Base-by-base conservation (phyloP, 2,797 vertebrate genomes). In the Lophius americanus region DNA sequence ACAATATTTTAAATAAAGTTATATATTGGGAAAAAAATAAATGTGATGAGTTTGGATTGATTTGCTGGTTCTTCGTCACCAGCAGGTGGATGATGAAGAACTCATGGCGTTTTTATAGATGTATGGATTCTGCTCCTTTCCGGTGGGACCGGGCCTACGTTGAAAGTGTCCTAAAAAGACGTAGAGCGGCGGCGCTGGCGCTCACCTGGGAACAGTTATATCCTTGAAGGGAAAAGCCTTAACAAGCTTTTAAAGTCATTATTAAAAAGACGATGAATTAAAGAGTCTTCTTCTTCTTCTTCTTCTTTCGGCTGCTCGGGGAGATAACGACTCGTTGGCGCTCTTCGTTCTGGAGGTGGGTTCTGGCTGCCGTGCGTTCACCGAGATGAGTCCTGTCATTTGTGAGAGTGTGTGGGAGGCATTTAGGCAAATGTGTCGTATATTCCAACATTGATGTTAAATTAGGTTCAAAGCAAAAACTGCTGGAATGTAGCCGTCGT, bases 1-100 rank as follows among this genome's bases (percentile, higher is more conserved):
- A 96, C 95, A 96, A 95, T 96, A 95, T 97, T 97, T 97, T 97
- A 97, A 98, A 97, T 97, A 97, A 98, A 97, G 94, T 90, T 91
- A 95, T 95, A 95, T 96, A 96, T 96, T 96, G 95, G 91, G 92
- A 63, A 68, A 75, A 51, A 59, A 90, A 88, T 61, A 68, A 75
- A 51, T 57, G 10, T 43, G 68, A 50, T 64, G 14, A 0, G 23
- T 74, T 44, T 83, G 69, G 33, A 8, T 63, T 79, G 66, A 56
- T 80, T 86, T 68, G n/a, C 6, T 69, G 23, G 23, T 23, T 23
- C 23, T 23, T 23, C 23, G 60, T 74, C 41, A 60, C 10, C 60
- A 42, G 57, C 59, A 79, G 78, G 69, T 63, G 56, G 68, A 72
- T 81, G 51, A 70, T 80, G 57, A 75, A 81, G 46, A 47, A 23